Evolutionary conservation across 2,888 invertebrate genomes (phyloP), one percentile per base, ranked within the genome.

Genomic region (Pandemis cinnamomeana): DNA sequence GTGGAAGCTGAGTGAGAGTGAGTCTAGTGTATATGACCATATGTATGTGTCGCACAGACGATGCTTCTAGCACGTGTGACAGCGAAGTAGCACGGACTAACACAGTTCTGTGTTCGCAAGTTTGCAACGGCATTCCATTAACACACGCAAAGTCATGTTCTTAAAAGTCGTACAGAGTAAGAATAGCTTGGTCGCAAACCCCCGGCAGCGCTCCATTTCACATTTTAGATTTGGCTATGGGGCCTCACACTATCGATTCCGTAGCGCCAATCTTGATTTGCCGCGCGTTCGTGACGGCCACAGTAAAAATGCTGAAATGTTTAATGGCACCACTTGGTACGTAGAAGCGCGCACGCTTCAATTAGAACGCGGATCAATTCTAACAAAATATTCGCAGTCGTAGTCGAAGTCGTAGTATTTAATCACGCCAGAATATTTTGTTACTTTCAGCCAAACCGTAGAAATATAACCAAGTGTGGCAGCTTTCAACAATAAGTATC

Each of bases 251-350:
- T 61, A 61, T 61, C n/a, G 61, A 61, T 61, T 41, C n/a, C 10
- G 61, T n/a, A 61, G 61, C 41, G 61, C 41, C 61, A 61, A 61
- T 61, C 41, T 41, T 61, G 61, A 61, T 61, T 61, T 41, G 41
- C 61, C 41, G 61, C 27, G 58, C 11, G 27, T 61, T 61, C 61
- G 41, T 61, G 61, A 61, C 41, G 41, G 41, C 61, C 41, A 41
- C 41, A 41, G 36, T 61, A 61, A 61, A 61, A 61, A 13, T 15
- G 41, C 61, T 61, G n/a, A 61, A 61, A 48, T 48, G 20, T 63
- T 63, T 63, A 42, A 44, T 63, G 62, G 42, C n/a, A 63, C 11
- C 13, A 27, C 64, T 64, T 61, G 36, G 61, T 41, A 61, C 61
- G 41, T 41, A 61, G 41, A 36, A 61, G 41, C 41, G 13, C 61